phyloP scores from a whole-genome alignment of 2,797 vertebrate genomes.

The Sphenodon punctatus region DNA sequence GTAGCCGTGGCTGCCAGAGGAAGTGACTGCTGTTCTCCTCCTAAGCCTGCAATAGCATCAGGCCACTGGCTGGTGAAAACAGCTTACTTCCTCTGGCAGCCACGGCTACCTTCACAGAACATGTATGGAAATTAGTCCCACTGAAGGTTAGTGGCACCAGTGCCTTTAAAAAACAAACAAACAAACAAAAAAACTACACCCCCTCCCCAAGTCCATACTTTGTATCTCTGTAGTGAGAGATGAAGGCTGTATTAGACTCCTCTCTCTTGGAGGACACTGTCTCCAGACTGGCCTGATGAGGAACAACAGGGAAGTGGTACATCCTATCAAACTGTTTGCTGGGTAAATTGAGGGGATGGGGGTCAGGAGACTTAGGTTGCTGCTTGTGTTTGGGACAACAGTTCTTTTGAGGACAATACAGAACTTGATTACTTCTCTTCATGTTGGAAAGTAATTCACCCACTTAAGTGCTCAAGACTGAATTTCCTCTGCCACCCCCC shows the following conservation, averaged over 20 bases:
- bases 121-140: too few species aligned
- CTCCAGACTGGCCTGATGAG: neutral
- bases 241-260: neutral
- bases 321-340: neutral
- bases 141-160: too few species aligned
- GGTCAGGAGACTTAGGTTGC: neutral
- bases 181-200: neutral
- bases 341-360: neutral
- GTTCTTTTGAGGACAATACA: neutral
- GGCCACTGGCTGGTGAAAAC: too few species aligned
- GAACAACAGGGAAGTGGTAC: neutral
- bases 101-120: too few species aligned
- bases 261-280: neutral
- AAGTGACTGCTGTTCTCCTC: too few species aligned
- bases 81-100: too few species aligned
- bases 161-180: too few species aligned
- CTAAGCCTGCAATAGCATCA: too few species aligned
- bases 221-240: too few species aligned
- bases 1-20: too few species aligned
- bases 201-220: too few species aligned
- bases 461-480: neutral
- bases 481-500: neutral
- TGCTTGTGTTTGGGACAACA: neutral
- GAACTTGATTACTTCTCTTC: neutral
- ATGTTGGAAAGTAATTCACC: neutral